Base-by-base conservation (phyloP, 2,888 invertebrate species). In the Druceiella hillmani region DNA sequence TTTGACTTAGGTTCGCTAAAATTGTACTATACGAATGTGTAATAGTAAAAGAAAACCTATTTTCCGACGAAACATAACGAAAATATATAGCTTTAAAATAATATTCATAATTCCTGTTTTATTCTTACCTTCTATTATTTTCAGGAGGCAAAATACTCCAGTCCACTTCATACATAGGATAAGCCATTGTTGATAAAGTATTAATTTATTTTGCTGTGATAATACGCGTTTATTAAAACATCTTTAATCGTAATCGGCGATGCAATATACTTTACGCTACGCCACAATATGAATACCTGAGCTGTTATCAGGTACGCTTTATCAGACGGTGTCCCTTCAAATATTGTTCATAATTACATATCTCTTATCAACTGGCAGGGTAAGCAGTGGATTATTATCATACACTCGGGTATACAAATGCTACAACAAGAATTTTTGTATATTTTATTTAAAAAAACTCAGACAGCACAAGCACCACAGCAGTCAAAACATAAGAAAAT, bases 61-160 rank as follows among this genome's bases (percentile, higher is more conserved):
- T n/a, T n/a, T n/a, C n/a, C n/a, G n/a, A n/a, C n/a, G n/a, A n/a
- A n/a, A n/a, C n/a, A n/a, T n/a, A n/a, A n/a, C n/a, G n/a, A n/a
- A n/a, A n/a, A n/a, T n/a, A n/a, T n/a, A n/a, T n/a, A n/a, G n/a
- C n/a, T n/a, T n/a, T n/a, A n/a, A n/a, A n/a, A n/a, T n/a, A n/a
- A n/a, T n/a, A n/a, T n/a, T n/a, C n/a, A n/a, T n/a, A n/a, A n/a
- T n/a, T n/a, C n/a, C 16, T 17, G 20, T 14, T 17, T 44, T 46
- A 39, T 44, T 59, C 62, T 55, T 75, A 87, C 88, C 88, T 84
- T 74, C 88, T 75, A 58, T 89, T 89, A 50, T 85, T 78, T 64
- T 89, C 88, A 40, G 87, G 84, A 45, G 89, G 89, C 53, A 89
- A 69, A 51, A 88, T 81, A 66, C 87, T 87, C 85, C 86, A 87